Evolutionary conservation across 2,113 vertebrate species (phyloP).

Genomic region (Sorex fumeus): DNA sequence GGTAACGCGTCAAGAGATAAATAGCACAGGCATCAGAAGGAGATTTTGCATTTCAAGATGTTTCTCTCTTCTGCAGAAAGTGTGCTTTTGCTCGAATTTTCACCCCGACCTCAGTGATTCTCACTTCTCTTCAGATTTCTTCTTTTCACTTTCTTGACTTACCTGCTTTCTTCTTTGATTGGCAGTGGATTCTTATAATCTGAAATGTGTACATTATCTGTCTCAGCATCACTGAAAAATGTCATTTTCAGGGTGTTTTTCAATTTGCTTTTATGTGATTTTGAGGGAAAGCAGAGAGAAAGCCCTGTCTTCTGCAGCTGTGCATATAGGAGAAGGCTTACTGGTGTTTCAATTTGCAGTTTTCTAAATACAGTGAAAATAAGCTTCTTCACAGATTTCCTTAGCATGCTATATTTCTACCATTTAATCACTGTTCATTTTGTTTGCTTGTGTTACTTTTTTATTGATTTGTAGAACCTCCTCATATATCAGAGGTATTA

Average conservation of each 20-base stretch:
- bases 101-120: rapidly evolving
- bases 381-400: neutral
- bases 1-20: neutral
- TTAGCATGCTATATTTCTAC: neutral
- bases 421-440: slow-evolving; percentile 20
- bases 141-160: neutral
- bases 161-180: neutral
- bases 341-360: neutral
- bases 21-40: no score
- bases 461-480: slow-evolving; percentile 15
- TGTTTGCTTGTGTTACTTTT: neutral
- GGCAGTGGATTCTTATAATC: neutral
- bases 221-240: slow-evolving; percentile 10
- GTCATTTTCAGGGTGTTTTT: neutral
- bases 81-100: neutral
- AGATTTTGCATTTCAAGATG: neutral
- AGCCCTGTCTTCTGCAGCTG: neutral
- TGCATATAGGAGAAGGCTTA: neutral
- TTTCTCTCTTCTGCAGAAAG: neutral
- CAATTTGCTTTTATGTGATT: neutral
- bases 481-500: neutral
- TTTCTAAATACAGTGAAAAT: neutral
- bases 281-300: neutral
- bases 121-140: neutral
- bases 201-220: neutral